Base-by-base conservation (phyloP, 2,113 vertebrate species). In the Morone saxatilis region DNA sequence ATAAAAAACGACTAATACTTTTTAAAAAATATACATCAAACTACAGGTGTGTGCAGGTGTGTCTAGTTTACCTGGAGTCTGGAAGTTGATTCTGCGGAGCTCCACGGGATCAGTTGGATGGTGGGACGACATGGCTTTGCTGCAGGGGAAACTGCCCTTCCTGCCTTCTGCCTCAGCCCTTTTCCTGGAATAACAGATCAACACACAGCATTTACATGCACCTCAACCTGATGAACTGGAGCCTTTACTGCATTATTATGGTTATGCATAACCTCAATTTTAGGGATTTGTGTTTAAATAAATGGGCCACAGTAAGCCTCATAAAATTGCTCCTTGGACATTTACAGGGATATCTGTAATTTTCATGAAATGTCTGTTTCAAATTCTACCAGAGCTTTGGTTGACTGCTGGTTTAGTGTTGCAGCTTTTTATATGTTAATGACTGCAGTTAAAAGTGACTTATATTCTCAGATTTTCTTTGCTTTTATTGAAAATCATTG, bases 41-140 rank as follows among this genome's bases (percentile, higher is more conserved):
- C 43, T 25, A 38, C 59, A 78, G 12, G 13, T 57, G 69, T 31
- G 20, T 36, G 11, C 1, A 19, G 20, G 50, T 63, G 62, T 38
- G 53, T 53, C 12, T 7, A 31, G 40, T 20, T 69, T 95, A 99
- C 98, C 98, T 51, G 98, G 97, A 36, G 98, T 99, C 91, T 99
- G 98, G 93, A 99, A 99, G 95, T 99, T 99, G 95, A 99, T 98
- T 83, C 98, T 96, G 70, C 98, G 97, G 20, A 99, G 96, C 91
- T 99, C 98, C 79, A 99, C 98, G 0, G 98, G 98, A 69, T 99
- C 98, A 53, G 98, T 99, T 82, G 98, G 98, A 81, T 99, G 98
- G 86, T 99, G 98, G 65, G 98, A 99, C 57, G 97, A 97, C 89
- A 98, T 95, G 48, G 99, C 98, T 90, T 99, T 99, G 94, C 94